A percentile compares a stretch with the other conserved stretches of the same genome.
phyloP scores from a whole-genome alignment of 1,140 invertebrate species.

The Neodiprion virginianus region DNA sequence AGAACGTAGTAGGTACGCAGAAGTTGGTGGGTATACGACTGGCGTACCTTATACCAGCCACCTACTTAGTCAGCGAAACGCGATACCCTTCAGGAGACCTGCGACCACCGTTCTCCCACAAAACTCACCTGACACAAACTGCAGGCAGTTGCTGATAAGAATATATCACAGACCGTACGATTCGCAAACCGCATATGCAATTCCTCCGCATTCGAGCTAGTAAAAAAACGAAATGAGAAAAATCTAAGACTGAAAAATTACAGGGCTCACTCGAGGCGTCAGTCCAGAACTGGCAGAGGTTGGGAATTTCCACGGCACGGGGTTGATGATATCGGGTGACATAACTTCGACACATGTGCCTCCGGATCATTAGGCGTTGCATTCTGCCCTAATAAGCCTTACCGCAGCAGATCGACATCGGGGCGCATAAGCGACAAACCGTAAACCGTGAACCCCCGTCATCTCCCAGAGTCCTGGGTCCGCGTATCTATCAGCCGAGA shows the following conservation, averaged over 20 bases:
- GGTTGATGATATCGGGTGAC: conserved; percentile 4
- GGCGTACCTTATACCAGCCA: neutral
- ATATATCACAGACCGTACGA: too few species aligned
- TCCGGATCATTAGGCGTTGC: conserved; percentile 2
- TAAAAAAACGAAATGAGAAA: too few species aligned
- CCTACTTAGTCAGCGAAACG: conserved; percentile 29
- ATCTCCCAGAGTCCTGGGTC: conserved; percentile 19
- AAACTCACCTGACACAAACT: conserved; percentile 55
- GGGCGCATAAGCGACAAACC: conserved; percentile 22
- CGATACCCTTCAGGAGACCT: conserved; percentile 28
- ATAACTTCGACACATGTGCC: conserved; percentile 1
- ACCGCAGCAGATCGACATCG: conserved; percentile 18
- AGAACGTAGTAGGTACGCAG: neutral
- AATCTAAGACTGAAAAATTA: too few species aligned
- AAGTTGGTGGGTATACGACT: neutral
- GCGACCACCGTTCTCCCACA: conserved; percentile 55
- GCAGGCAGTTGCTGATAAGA: too few species aligned
- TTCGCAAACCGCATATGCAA: too few species aligned
- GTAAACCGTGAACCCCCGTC: conserved; percentile 28
- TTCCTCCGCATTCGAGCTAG: too few species aligned
- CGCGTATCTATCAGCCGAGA: conserved; percentile 40
- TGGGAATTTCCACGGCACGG: neutral
- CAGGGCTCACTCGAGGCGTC: too few species aligned
- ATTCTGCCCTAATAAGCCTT: neutral
- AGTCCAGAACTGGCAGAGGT: too few species aligned